Evolutionary conservation across 2,888 invertebrate genomes (phyloP).

Genomic region (Cheilosia pagana): DNA sequence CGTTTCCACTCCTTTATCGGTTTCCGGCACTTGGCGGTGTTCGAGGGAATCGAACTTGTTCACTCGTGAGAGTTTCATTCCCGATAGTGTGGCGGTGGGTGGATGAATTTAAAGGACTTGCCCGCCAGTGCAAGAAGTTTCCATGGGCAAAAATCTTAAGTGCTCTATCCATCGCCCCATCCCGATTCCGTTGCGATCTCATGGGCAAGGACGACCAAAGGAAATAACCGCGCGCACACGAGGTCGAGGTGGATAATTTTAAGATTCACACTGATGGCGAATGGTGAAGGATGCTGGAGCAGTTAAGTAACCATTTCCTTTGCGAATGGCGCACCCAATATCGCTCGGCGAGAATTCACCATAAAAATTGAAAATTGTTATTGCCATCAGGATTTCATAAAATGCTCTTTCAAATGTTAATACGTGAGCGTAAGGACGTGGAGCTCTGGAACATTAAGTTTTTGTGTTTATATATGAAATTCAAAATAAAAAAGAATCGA

Average conservation of each 20-base stretch:
- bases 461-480: conserved; percentile 56
- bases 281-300: conserved; percentile 22
- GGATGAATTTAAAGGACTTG: conserved; percentile 36
- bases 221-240: conserved; percentile 53
- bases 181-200: conserved; percentile 11
- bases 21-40: conserved; percentile 68
- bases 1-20: conserved; percentile 48
- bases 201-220: conserved; percentile 34
- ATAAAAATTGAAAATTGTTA: conserved; percentile 68
- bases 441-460: conserved; percentile 26
- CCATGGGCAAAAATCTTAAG: conserved; percentile 67
- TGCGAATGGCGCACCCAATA: conserved; percentile 2
- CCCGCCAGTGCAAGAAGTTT: conserved; percentile 50
- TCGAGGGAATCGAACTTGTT: conserved; percentile 60
- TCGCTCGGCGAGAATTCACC: conserved; percentile 22
- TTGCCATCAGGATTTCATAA: conserved; percentile 70
- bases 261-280: conserved; percentile 16
- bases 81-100: conserved; percentile 1
- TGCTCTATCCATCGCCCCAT: conserved; percentile 44
- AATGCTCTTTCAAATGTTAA: conserved; percentile 65
- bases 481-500: conserved; percentile 30
- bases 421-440: conserved; percentile 61
- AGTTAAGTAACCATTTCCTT: conserved; percentile 63
- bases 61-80: conserved; percentile 39
- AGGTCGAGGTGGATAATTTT: conserved; percentile 56